These are phyloP conservation scores for Leuciscus idus DNA, from an alignment of 2,113 vertebrate genomes.

Conservation along the genomic window DNA sequence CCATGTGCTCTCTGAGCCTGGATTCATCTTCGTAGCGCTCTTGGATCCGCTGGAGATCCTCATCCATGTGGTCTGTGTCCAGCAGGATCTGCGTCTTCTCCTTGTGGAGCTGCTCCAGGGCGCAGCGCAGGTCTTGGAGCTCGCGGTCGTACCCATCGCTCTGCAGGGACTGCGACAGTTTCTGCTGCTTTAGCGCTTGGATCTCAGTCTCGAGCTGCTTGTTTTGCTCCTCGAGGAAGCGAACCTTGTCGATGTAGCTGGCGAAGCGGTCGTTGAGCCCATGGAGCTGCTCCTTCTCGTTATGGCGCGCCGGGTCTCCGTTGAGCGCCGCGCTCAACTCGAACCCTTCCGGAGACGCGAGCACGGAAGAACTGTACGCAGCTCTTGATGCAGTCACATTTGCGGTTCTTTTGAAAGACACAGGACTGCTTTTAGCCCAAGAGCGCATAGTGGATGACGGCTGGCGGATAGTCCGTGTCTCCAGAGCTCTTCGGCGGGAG, in stretches of 20 bases:
- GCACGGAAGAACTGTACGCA: conserved; percentile 67
- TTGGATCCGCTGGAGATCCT: conserved; percentile 78
- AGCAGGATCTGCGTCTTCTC: conserved; percentile 80
- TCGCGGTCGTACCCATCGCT: conserved; percentile 82
- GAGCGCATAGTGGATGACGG: conserved; percentile 82
- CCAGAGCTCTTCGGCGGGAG: conserved; percentile 80
- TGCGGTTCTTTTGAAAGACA: conserved; percentile 77
- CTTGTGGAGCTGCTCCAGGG: conserved; percentile 78
- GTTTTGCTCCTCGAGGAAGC: conserved; percentile 85
- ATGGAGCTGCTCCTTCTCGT: conserved; percentile 89
- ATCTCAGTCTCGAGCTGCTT: conserved; percentile 81
- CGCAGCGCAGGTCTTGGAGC: conserved; percentile 79
- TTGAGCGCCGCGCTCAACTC: conserved; percentile 82
- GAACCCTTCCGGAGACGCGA: conserved; percentile 80
- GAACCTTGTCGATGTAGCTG: conserved; percentile 87
- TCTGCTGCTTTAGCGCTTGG: conserved; percentile 78
- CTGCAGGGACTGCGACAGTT: conserved; percentile 77
- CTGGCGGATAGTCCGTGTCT: conserved; percentile 78
- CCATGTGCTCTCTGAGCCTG: conserved; percentile 74
- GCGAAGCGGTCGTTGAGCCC: conserved; percentile 88
- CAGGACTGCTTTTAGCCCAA: conserved; percentile 78
- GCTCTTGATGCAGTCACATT: conserved; percentile 66
- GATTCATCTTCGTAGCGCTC: conserved; percentile 75
- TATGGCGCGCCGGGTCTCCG: conserved; percentile 79
- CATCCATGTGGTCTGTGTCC: conserved; percentile 81